Evolutionary conservation across 2,113 vertebrate genomes (phyloP).

Genomic region (Hymenochirus boettgeri): DNA sequence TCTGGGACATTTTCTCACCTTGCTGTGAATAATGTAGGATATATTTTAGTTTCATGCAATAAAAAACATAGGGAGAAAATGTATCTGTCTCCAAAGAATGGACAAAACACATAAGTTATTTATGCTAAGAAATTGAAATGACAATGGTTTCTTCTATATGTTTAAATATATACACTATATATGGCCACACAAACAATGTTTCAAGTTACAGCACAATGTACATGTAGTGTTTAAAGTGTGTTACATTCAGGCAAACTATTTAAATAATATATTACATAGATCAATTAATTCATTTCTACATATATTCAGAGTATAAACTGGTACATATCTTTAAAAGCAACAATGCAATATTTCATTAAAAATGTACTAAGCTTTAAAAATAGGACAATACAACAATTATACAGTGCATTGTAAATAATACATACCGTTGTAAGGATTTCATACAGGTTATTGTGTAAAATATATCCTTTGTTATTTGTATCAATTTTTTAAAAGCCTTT

Average conservation of each 20-base stretch:
- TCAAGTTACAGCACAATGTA: neutral
- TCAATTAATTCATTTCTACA: too few species aligned
- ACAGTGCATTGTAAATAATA: too few species aligned
- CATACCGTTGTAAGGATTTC: slow-evolving; percentile 80
- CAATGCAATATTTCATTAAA: too few species aligned
- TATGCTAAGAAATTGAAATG: neutral
- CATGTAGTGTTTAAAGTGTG: too few species aligned
- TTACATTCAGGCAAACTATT: too few species aligned
- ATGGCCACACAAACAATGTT: neutral
- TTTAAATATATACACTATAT: neutral
- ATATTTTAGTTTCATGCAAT: slow-evolving; percentile 18
- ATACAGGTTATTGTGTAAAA: slow-evolving; percentile 73
- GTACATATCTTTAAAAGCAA: too few species aligned
- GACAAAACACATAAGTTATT: slow-evolving; percentile 1
- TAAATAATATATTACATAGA: too few species aligned
- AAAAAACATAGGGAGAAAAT: neutral
- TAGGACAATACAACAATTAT: neutral
- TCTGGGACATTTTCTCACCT: slow-evolving; percentile 85
- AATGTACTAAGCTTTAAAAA: too few species aligned
- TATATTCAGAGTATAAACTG: too few species aligned
- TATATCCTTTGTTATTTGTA: slow-evolving; percentile 66
- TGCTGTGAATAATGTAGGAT: slow-evolving; percentile 64
- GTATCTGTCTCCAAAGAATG: neutral
- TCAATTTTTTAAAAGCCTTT: slow-evolving; percentile 81
- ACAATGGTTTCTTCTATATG: neutral